phyloP scores from a whole-genome alignment of 1,140 invertebrate species.

The Papilio dardanus region DNA sequence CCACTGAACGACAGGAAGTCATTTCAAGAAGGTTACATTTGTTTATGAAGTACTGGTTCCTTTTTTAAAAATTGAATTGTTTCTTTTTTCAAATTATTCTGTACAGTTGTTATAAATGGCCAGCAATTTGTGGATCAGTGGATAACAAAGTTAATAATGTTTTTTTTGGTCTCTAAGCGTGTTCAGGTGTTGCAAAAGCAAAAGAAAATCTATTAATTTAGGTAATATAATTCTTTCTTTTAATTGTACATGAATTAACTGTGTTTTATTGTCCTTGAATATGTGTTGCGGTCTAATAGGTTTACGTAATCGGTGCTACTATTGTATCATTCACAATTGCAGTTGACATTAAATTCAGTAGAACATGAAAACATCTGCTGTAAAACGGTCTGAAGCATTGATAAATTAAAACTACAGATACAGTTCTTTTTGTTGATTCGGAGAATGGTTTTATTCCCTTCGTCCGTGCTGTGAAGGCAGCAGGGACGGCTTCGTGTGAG shows the following conservation, averaged over 20 bases:
- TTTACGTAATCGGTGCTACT: not conserved
- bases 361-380: no score
- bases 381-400: no score
- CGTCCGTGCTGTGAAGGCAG: no score
- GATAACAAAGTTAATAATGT: no score
- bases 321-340: not conserved
- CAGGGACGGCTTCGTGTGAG: no score
- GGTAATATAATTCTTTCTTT: not conserved
- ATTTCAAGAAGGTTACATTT: constrained; percentile 6
- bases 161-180: not conserved
- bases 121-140: no score
- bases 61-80: not conserved
- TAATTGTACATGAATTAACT: not conserved
- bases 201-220: no score
- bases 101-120: no score
- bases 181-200: no score
- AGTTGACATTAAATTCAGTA: not conserved
- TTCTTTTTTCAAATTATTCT: not conserved
- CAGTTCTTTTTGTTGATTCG: no score
- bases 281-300: not conserved
- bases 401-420: no score
- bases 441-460: no score
- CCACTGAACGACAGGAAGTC: not conserved
- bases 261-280: not conserved
- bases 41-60: not conserved